Conservation (phyloP, 2,888 invertebrate genomes). For the Idaea biselata region DNA sequence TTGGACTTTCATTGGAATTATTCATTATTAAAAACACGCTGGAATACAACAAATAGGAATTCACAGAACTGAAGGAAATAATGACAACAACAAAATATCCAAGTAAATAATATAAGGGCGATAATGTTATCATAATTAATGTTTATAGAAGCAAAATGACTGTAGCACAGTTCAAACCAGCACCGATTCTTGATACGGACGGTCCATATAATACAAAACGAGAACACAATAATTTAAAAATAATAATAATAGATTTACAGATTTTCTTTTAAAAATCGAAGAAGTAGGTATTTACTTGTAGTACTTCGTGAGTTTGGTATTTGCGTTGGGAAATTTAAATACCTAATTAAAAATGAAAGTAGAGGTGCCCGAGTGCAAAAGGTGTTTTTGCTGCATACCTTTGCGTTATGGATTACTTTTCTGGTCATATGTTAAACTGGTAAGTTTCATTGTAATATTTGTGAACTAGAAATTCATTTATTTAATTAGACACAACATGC, state of each 20-base stretch:
- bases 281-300: not conserved
- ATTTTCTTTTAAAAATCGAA: not conserved
- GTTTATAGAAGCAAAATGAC: not conserved
- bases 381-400: conserved; percentile 38
- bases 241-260: not conserved
- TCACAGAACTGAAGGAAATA: not conserved
- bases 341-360: conserved; percentile 22
- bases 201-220: not conserved
- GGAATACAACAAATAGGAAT: not conserved
- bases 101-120: not conserved
- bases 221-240: not conserved
- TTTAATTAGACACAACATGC: too few species aligned
- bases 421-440: conserved; percentile 34
- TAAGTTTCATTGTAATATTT: too few species aligned
- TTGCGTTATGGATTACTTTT: conserved; percentile 32
- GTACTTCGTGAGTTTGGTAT: not conserved
- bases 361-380: conserved; percentile 28
- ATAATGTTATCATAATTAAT: not conserved
- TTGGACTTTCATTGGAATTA: not conserved
- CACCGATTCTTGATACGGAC: not conserved
- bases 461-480: too few species aligned
- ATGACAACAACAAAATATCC: not conserved
- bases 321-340: not conserved
- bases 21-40: not conserved
- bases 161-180: not conserved